Base-by-base conservation (phyloP, 2,113 vertebrate species). In the Ictalurus furcatus region DNA sequence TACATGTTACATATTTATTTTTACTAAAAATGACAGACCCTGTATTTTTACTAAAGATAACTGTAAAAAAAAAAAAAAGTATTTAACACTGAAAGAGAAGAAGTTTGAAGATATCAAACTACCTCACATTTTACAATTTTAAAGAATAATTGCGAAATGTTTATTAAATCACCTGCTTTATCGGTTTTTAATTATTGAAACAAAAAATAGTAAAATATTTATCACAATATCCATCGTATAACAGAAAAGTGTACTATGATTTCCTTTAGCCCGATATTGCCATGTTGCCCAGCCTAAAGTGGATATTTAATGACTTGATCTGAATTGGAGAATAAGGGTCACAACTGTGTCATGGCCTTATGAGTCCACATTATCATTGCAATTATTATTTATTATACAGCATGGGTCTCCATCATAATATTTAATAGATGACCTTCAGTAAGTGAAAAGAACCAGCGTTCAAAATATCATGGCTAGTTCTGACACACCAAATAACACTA, bases 331-430 rank as follows among this genome's bases (percentile, higher is more conserved):
- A 76, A 25, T 23, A 11, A 40, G 17, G 4, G 37, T 37, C 34
- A 28, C 13, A 34, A 4, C n/a, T 71, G 13, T 17, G 30, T 71
- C n/a, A 74, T 78, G 21, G 23, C 74, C 40, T 54, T n/a, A n/a
- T 79, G 76, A 9, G 3, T 6, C 44, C 44, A 56, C 19, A 37
- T 86, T 37, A 78, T 48, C 16, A 52, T 16, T 48, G 28, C 19
- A 52, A 87, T 23, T 40, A 61, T 13, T 14, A 61, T 83, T 83
- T n/a, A 83, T 25, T 83, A 63, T 61, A 63, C 56, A 78, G 34
- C 13, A 13, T 7, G 16, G 16, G 14, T 40, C 30, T 69, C 52
- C 6, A 81, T 80, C 65, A n/a, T 67, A 30, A 67, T 40, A 69
- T 87, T 30, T 63, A 78, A 63, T 63, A 59, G 37, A 40, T n/a